These are phyloP conservation scores for Halcyon chelicuti DNA, from an alignment of 2,797 vertebrate species.

Conservation along the genomic window DNA sequence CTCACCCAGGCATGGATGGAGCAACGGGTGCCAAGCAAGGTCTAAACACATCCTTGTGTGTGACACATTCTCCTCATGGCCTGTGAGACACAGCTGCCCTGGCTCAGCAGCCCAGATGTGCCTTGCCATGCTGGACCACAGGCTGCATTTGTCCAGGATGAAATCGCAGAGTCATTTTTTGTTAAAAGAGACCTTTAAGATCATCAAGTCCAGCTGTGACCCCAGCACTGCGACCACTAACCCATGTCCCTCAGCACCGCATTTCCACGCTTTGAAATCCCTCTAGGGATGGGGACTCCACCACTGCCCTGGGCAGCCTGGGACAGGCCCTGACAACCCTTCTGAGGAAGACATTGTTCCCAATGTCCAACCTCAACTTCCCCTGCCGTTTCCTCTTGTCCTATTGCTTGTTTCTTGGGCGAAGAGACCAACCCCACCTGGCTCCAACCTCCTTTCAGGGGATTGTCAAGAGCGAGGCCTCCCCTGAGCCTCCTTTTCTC, in stretches of 20 bases:
- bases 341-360: too few relatives aligned
- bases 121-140: accelerated
- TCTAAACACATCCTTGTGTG: background rate
- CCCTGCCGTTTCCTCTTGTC: too few relatives aligned
- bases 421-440: too few relatives aligned
- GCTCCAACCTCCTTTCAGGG: too few relatives aligned
- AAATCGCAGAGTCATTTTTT: background rate
- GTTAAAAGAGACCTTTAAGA: background rate
- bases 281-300: too few relatives aligned
- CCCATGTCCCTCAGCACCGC: too few relatives aligned
- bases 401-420: too few relatives aligned
- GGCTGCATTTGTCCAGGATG: background rate
- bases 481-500: background rate
- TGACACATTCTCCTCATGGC: accelerated
- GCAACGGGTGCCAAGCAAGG: background rate
- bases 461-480: background rate
- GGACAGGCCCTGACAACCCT: too few relatives aligned
- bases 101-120: background rate
- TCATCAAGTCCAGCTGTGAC: background rate
- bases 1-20: background rate
- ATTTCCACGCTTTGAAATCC: too few relatives aligned
- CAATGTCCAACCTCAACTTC: too few relatives aligned
- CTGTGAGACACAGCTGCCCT: accelerated
- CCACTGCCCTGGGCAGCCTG: too few relatives aligned
- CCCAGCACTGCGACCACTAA: background rate